These are phyloP conservation scores for Anarsia innoxiella DNA, from an alignment of 2,888 invertebrate species.

Conservation along the genomic window DNA sequence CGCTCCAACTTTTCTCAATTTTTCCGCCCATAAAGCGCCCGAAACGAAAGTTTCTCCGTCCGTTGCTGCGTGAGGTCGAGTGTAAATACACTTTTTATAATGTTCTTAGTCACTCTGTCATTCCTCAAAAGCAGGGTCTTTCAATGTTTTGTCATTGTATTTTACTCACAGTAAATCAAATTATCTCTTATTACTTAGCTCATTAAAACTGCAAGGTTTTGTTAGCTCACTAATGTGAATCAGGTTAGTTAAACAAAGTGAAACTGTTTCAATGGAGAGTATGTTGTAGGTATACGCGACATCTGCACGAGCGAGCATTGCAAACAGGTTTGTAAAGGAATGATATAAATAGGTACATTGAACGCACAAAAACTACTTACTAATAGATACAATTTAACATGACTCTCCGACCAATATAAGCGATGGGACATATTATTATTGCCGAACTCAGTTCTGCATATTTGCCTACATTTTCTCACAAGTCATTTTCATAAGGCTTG, in stretches of 20 bases:
- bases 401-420: no score
- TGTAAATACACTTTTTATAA: slow-evolving; percentile 73
- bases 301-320: slow-evolving; percentile 9
- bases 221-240: no score
- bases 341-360: no score
- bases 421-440: no score
- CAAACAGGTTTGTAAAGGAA: slow-evolving; percentile 10
- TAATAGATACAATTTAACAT: no score
- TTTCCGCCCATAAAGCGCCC: slow-evolving; percentile 72
- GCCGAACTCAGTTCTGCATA: no score
- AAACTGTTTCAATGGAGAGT: slow-evolving; percentile 6
- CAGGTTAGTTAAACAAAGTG: slow-evolving; percentile 12
- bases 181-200: not conserved
- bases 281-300: slow-evolving; percentile 1
- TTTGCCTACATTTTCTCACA: no score
- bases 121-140: slow-evolving; percentile 48
- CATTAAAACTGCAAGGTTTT: slow-evolving; percentile 5
- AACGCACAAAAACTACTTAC: no score
- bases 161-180: not conserved
- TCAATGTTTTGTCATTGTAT: slow-evolving; percentile 34
- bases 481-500: no score
- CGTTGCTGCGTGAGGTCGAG: slow-evolving; percentile 68
- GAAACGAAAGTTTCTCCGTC: slow-evolving; percentile 66
- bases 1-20: slow-evolving; percentile 73
- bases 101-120: slow-evolving; percentile 66